phyloP scores from a whole-genome alignment of 2,888 invertebrate genomes.

The Acrobasis repandana region DNA sequence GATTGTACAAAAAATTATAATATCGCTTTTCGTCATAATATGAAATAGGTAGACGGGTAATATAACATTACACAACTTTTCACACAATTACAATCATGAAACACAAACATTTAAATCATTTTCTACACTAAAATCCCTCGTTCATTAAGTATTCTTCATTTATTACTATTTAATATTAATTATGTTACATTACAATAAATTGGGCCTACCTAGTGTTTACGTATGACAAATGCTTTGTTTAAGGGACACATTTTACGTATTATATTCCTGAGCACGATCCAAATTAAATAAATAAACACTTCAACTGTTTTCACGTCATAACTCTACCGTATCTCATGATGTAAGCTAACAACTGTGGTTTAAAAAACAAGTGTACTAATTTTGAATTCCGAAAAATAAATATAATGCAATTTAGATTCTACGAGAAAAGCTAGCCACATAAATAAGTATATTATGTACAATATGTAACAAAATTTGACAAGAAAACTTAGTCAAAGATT shows the following conservation, averaged over 20 bases:
- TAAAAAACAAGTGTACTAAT: constrained; percentile 64
- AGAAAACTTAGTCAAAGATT: constrained; percentile 63
- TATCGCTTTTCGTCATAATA: constrained; percentile 62
- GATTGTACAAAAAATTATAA: constrained; percentile 82
- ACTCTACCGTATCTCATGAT: constrained; percentile 51
- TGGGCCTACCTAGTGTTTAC: constrained; percentile 80
- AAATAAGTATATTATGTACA: constrained; percentile 69
- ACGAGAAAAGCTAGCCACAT: constrained; percentile 35
- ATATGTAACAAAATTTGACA: constrained; percentile 60
- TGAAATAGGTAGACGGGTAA: constrained; percentile 65
- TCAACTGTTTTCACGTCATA: constrained; percentile 50
- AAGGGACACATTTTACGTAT: constrained; percentile 73
- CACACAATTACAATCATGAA: constrained; percentile 79
- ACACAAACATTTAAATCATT: constrained; percentile 78
- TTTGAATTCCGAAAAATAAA: constrained; percentile 47
- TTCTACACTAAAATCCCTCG: constrained; percentile 71
- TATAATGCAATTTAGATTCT: constrained; percentile 29
- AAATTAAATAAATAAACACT: constrained; percentile 69
- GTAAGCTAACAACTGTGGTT: constrained; percentile 46
- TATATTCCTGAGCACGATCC: constrained; percentile 71
- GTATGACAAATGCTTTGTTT: constrained; percentile 77
- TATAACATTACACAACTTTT: constrained; percentile 74
- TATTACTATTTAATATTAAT: constrained; percentile 68
- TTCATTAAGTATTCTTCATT: constrained; percentile 75
- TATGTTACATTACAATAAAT: constrained; percentile 80